Evolutionary conservation across 2,113 vertebrate genomes (phyloP).

Genomic region (Heloderma charlesbogerti): DNA sequence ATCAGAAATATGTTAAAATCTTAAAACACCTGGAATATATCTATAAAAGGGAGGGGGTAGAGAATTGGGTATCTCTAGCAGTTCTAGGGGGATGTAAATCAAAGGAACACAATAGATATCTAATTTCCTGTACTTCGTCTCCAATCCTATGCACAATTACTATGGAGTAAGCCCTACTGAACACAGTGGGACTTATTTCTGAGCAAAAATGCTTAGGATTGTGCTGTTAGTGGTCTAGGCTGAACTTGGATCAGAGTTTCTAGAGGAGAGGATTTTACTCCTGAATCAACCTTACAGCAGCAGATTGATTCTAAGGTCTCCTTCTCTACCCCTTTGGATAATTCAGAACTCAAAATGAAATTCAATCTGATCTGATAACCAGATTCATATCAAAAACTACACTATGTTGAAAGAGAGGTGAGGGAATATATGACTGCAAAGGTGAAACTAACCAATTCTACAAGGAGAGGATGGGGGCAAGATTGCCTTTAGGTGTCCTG

Average conservation of each 20-base stretch:
- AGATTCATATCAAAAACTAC: not conserved
- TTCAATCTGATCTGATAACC: not conserved
- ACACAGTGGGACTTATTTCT: no score
- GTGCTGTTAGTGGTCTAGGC: not conserved
- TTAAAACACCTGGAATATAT: not conserved
- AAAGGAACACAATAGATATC: not conserved
- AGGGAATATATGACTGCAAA: not conserved
- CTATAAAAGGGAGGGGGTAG: not conserved
- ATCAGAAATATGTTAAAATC: not conserved
- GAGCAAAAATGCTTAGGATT: no score
- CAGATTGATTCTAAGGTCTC: not conserved
- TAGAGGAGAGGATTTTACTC: not conserved
- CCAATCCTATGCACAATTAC: not conserved
- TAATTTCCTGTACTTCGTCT: not conserved
- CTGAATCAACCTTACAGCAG: not conserved
- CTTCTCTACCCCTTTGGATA: not conserved
- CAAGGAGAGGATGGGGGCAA: no score
- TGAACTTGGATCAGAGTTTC: not conserved
- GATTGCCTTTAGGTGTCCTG: no score
- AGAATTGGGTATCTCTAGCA: not conserved
- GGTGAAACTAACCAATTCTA: not conserved
- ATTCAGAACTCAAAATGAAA: not conserved
- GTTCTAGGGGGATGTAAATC: not conserved
- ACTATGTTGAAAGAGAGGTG: not conserved
- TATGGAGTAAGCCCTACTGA: no score